Evolutionary conservation across 2,888 invertebrate species (phyloP).

Genomic region (Julus scanicus): DNA sequence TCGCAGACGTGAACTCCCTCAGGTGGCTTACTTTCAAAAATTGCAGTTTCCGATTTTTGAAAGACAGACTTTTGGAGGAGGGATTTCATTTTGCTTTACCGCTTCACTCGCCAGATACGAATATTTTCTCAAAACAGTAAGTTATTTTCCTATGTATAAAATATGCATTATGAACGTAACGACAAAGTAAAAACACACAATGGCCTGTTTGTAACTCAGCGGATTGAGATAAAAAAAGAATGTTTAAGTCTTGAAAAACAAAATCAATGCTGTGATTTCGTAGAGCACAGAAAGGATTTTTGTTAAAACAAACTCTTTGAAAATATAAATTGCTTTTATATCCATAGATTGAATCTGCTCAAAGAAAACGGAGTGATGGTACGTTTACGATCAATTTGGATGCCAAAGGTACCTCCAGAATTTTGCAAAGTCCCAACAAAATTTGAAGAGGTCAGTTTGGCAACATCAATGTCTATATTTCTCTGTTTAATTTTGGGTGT

Average conservation of each 20-base stretch:
- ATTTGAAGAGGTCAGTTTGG: not conserved
- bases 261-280: too few relatives aligned
- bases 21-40: conserved; percentile 13
- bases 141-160: not conserved
- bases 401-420: not conserved
- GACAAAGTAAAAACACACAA: too few relatives aligned
- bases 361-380: not conserved
- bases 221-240: too few relatives aligned
- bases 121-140: not conserved
- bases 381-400: conserved; percentile 4
- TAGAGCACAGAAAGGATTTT: too few relatives aligned
- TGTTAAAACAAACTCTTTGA: not conserved
- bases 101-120: not conserved
- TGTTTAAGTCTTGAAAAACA: too few relatives aligned
- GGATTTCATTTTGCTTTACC: not conserved
- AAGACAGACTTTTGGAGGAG: not conserved
- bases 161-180: too few relatives aligned
- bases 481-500: not conserved
- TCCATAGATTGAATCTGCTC: not conserved
- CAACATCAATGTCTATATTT: not conserved
- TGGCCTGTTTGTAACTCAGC: too few relatives aligned
- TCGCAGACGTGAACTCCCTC: conserved; percentile 3
- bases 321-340: not conserved
- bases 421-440: not conserved
- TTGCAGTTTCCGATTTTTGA: not conserved